Conservation (phyloP, 1,140 invertebrate species). For the Globodera rostochiensis region DNA sequence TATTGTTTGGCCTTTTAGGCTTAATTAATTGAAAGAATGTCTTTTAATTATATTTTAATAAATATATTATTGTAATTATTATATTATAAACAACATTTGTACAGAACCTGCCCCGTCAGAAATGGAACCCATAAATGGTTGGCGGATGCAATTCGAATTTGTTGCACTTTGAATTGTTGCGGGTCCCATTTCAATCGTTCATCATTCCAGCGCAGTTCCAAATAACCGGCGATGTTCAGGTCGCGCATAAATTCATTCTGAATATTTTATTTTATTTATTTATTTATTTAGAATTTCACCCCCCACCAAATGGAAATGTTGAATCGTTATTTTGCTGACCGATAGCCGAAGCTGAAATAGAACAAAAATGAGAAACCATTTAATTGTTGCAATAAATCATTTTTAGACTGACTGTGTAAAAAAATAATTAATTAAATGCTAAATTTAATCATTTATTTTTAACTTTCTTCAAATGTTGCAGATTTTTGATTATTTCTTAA, state of each 20-base stretch:
- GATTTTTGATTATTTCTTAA: too few species aligned
- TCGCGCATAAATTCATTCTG: constrained; percentile 65
- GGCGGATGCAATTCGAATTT: constrained; percentile 55
- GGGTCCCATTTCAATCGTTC: constrained; percentile 55
- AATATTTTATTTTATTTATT: neutral
- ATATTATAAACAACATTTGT: neutral
- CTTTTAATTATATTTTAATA: too few species aligned
- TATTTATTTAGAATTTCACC: neutral
- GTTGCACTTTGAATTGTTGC: constrained; percentile 59
- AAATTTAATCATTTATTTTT: neutral
- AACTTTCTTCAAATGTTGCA: too few species aligned
- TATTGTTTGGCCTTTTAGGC: too few species aligned
- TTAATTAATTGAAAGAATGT: too few species aligned
- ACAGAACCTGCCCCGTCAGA: constrained; percentile 46
- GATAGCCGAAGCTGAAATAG: constrained; percentile 39
- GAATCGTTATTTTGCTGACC: constrained; percentile 57
- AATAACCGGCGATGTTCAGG: constrained; percentile 59
- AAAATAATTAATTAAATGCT: neutral
- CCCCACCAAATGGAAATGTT: constrained; percentile 61
- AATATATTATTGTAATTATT: too few species aligned
- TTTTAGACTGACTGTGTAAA: neutral
- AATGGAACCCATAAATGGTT: constrained; percentile 61
- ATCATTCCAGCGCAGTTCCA: constrained; percentile 60
- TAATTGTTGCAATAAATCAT: neutral
- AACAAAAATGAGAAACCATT: neutral